Percentiles rank a stretch among this genome's conserved stretches.
These are phyloP conservation scores for Lasioglossum malachurum DNA, from an alignment of 2,888 invertebrate genomes.

Conservation along the genomic window DNA sequence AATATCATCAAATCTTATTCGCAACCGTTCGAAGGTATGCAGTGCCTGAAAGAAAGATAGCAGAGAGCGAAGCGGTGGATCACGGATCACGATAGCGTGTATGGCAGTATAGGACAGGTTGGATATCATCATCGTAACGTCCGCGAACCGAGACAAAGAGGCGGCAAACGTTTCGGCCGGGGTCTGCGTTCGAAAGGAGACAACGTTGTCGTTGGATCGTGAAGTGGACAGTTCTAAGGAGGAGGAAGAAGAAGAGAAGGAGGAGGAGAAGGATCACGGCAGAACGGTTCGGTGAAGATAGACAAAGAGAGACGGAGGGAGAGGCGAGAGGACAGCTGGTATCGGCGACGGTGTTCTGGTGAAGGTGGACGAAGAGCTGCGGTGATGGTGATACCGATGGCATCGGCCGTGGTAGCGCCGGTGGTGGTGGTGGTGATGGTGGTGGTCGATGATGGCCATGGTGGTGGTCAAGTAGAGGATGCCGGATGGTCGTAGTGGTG, in stretches of 20 bases:
- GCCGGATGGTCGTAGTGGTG: conserved; percentile 76
- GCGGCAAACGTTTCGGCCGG: conserved; percentile 58
- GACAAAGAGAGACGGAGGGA: conserved; percentile 42
- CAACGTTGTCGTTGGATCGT: conserved; percentile 29
- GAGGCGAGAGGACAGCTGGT: conserved; percentile 59
- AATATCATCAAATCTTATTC: background rate
- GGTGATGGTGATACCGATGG: conserved; percentile 83
- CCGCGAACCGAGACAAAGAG: conserved; percentile 44
- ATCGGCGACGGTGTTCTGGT: conserved; percentile 55
- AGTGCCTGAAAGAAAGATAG: background rate
- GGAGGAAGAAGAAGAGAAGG: conserved; percentile 21
- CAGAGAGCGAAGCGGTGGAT: background rate
- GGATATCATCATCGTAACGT: conserved; percentile 40
- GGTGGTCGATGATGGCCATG: conserved; percentile 79
- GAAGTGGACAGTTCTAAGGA: conserved; percentile 33
- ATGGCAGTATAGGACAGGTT: conserved; percentile 1
- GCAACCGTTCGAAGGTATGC: background rate
- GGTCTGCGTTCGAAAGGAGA: conserved; percentile 56
- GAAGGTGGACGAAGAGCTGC: conserved; percentile 52
- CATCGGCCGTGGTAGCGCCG: conserved; percentile 82
- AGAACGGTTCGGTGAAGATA: background rate
- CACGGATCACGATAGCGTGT: background rate
- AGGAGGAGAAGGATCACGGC: background rate
- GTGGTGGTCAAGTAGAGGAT: conserved; percentile 79
- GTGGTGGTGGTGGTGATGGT: conserved; percentile 79